Conservation (phyloP, 35 echinoderm and acorn worm species). For the Ophiothrix spiculata region DNA sequence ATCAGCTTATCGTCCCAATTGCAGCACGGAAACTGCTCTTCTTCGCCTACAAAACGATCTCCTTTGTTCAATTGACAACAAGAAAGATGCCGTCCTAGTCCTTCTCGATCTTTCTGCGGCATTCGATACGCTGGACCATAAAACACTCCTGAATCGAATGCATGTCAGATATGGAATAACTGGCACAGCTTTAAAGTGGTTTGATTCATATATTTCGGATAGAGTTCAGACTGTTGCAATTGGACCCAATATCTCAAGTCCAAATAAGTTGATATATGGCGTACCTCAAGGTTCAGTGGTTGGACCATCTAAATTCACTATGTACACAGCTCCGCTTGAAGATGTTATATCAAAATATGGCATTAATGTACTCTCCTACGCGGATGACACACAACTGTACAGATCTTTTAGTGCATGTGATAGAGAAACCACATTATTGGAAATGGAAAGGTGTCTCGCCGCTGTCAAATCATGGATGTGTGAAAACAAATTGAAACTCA, state of each 20-base stretch:
- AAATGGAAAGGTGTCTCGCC: not conserved
- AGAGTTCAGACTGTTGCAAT: slow-evolving; percentile 1
- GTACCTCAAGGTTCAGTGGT: slow-evolving; percentile 8
- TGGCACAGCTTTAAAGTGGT: slow-evolving; percentile 32
- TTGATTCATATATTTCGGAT: slow-evolving; percentile 24
- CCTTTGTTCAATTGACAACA: slow-evolving; percentile 32
- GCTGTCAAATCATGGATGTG: slow-evolving; percentile 2
- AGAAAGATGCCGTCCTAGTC: slow-evolving; percentile 23
- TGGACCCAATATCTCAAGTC: not conserved
- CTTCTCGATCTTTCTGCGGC: slow-evolving; percentile 46
- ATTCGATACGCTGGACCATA: slow-evolving; percentile 60
- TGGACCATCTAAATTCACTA: not conserved
- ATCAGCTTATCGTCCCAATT: slow-evolving; percentile 36
- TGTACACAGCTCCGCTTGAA: not conserved
- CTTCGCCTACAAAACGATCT: slow-evolving; percentile 59
- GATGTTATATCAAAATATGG: not conserved
- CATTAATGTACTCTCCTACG: not conserved
- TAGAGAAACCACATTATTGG: not conserved
- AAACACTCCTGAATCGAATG: slow-evolving; percentile 41
- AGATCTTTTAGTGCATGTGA: slow-evolving; percentile 5
- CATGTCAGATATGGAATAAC: slow-evolving; percentile 28
- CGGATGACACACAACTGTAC: slow-evolving; percentile 14
- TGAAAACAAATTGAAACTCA: not conserved
- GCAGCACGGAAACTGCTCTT: slow-evolving; percentile 49
- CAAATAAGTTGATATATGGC: not conserved